Conservation (phyloP, 2,888 invertebrate species). For the Agonopterix alstromeriana region DNA sequence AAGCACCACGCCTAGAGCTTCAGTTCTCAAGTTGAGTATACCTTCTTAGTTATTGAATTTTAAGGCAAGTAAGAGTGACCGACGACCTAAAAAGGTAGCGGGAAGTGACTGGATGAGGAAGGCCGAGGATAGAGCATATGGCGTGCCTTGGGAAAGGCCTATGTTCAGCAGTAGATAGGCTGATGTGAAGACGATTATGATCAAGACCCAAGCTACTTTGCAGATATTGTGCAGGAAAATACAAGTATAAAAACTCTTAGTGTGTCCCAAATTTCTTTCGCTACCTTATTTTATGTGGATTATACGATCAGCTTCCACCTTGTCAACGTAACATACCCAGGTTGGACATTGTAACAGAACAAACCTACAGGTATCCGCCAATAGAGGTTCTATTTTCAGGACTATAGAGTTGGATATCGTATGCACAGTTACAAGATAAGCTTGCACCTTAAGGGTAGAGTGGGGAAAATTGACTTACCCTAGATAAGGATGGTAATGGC, state of each 20-base stretch:
- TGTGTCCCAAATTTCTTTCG: conserved; percentile 39
- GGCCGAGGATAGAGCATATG: too few relatives aligned
- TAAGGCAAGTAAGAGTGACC: too few relatives aligned
- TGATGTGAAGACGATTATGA: too few relatives aligned
- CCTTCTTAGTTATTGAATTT: too few relatives aligned
- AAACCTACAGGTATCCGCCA: conserved; percentile 12
- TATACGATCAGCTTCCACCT: conserved; percentile 72
- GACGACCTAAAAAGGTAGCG: too few relatives aligned
- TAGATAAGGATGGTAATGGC: conserved; percentile 69
- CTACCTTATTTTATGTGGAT: conserved; percentile 74
- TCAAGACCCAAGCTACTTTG: too few relatives aligned
- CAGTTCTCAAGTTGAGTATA: too few relatives aligned
- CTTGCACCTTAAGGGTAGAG: conserved; percentile 33
- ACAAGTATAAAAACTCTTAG: conserved; percentile 21
- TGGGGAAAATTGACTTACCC: conserved; percentile 72
- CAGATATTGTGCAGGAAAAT: too few relatives aligned
- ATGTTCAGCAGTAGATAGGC: too few relatives aligned
- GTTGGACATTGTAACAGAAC: conserved; percentile 55
- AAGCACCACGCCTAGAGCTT: too few relatives aligned
- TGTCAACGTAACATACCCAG: conserved; percentile 70
- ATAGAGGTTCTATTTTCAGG: conserved; percentile 12
- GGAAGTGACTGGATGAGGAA: too few relatives aligned
- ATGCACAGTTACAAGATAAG: conserved; percentile 5
- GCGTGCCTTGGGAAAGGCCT: too few relatives aligned
- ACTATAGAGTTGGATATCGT: conserved; percentile 20